Evolutionary conservation across 2,797 vertebrate genomes (phyloP).

Genomic region (Sebastiscus albofasciatus): DNA sequence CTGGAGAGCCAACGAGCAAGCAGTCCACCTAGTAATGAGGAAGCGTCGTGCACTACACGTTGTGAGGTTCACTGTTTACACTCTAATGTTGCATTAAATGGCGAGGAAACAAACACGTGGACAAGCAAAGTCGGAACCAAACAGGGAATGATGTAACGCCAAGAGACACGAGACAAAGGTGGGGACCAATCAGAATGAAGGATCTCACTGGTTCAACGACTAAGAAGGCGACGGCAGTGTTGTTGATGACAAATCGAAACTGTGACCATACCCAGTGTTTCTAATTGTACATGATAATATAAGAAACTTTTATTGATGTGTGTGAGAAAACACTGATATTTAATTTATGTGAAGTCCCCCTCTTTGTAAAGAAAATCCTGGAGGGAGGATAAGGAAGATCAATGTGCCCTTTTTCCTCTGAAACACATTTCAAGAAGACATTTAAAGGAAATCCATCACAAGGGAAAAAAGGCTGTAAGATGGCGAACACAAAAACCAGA

Average conservation of each 20-base stretch:
- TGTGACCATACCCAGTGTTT: conserved; percentile 58
- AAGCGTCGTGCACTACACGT: conserved; percentile 31
- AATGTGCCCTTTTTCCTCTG: background rate
- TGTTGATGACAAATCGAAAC: conserved; percentile 43
- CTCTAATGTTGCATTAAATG: conserved; percentile 9
- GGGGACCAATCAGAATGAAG: conserved; percentile 40
- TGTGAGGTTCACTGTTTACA: conserved; percentile 57
- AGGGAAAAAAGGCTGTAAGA: background rate
- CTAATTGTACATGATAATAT: conserved; percentile 59
- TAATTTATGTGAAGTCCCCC: conserved; percentile 30
- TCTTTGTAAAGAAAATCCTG: conserved; percentile 17
- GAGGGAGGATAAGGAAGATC: background rate
- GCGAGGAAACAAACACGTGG: background rate
- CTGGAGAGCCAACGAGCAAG: background rate
- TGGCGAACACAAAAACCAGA: background rate
- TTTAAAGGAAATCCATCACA: background rate
- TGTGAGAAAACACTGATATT: conserved; percentile 48
- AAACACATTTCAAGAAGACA: conserved; percentile 6
- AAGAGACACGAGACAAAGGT: background rate
- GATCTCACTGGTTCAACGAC: background rate
- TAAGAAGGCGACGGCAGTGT: conserved; percentile 3
- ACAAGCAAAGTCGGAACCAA: conserved; percentile 5
- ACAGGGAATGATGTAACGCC: background rate
- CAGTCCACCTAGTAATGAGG: background rate
- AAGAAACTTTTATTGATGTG: conserved; percentile 46